Base-by-base conservation (phyloP, 2,888 invertebrate genomes). In the Phoenoteleia sp. region DNA sequence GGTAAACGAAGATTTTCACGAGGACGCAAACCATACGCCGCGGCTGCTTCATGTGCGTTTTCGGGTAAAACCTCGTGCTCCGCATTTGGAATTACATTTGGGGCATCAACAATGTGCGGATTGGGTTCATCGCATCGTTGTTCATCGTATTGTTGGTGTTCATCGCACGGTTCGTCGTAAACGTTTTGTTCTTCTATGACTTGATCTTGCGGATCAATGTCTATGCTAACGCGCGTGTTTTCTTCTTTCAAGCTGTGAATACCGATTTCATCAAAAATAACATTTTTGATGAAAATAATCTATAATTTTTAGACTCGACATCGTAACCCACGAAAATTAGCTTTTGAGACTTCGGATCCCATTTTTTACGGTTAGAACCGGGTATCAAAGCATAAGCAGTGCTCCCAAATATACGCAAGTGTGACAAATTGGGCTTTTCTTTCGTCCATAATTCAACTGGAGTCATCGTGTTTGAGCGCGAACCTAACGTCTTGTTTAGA, bases 401-500 rank as follows among this genome's bases (percentile, higher is more conserved):
- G n/a, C 81, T 58, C 2, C 81, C 85, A 29, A 87, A 87, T 5
- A 23, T 75, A 3, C 87, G 84, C 6, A 87, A 7, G 27, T 84
- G 76, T 5, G 45, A 47, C 13, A 85, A 21, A 33, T 82, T 45
- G 2, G 87, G 85, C 60, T 85, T 87, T 47, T 66, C 42, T 3
- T 64, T 74, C 11, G 29, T 64, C 77, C 79, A 87, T 11, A 87
- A 62, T 54, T 87, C 80, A 21, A 49, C 71, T 0, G 80, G 77
- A 9, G 84, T 86, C 9, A 27, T 69, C 11, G 47, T 45, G 5
- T 64, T 7, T 25, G 74, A 77, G 0, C 49, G 52, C 33, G 81
- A 58, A 39, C 75, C 72, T n/a, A 85, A 11, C n/a, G 62, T 75
- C 42, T 52, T 75, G 13, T 75, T 64, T 11, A 62, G 13, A 29